Evolutionary conservation across 1,140 invertebrate species (phyloP).

Genomic region (Nephotettix cincticeps): DNA sequence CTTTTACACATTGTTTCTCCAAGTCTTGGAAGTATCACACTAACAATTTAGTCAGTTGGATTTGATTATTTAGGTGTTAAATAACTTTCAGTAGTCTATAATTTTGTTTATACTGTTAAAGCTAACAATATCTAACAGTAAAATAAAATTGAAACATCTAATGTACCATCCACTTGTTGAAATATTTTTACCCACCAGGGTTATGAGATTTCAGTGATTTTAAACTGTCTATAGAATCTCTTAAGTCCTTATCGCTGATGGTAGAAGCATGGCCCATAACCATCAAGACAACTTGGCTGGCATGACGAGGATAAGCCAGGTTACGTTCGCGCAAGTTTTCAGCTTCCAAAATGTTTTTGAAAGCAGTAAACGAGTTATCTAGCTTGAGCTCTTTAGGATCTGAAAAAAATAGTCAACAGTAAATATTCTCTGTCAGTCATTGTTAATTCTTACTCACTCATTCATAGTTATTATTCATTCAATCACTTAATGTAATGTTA

Average conservation of each 20-base stretch:
- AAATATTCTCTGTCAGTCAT: not conserved
- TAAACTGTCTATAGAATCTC: not conserved
- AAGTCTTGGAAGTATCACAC: no score
- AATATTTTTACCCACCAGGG: constrained; percentile 23
- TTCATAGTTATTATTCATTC: no score
- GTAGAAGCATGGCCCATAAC: not conserved
- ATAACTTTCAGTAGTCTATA: no score
- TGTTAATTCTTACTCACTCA: not conserved
- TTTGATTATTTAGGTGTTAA: no score
- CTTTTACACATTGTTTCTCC: no score
- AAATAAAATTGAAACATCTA: no score
- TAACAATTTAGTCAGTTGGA: no score
- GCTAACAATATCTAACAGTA: no score
- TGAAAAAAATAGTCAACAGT: not conserved
- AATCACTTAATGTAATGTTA: no score
- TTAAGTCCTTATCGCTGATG: not conserved
- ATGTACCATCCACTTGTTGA: no score
- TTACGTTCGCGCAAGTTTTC: not conserved
- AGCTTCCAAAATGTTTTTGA: not conserved
- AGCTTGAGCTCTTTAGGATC: not conserved
- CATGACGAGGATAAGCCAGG: not conserved
- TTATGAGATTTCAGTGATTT: not conserved
- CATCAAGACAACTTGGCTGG: not conserved
- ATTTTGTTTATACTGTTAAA: no score
- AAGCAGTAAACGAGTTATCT: not conserved